Evolutionary conservation across 2,888 invertebrate species (phyloP), one percentile per base, ranked within the genome.

Genomic region (Cerastis rubricosa): DNA sequence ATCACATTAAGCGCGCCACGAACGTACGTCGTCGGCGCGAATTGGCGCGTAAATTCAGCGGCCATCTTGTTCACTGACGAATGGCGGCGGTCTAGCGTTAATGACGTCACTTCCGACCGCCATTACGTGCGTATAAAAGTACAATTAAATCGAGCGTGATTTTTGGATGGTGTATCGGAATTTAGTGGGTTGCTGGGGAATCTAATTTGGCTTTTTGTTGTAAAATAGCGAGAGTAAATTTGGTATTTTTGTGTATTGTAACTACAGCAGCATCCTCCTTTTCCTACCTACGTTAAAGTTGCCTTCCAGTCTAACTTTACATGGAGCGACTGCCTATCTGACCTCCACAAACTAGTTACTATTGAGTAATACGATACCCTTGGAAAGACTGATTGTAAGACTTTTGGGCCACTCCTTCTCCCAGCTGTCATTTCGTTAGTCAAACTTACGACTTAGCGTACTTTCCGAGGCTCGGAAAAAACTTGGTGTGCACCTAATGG

Each of bases 11-110:
- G 65, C 65, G 78, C 71, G 57, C 65, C 66, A 66, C 72, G 61
- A 61, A 65, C 74, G 81, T 89, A 88, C 89, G 88, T 85, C 86
- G 89, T 85, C 85, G 89, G 90, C 88, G 90, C 83, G 90, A 91
- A 93, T 93, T 92, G 92, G 89, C 92, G 92, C 91, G 93, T 92
- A 90, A 92, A 92, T 87, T 87, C 82, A 89, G 83, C 91, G 85
- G 92, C 93, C 94, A 93, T 93, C 91, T 93, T 93, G 93, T 88
- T 71, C 82, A 72, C 88, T 92, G 92, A 93, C 90, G 89, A 86
- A 93, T 92, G 89, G 89, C 88, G 90, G 86, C 82, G 89, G 90
- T 88, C 87, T 89, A 86, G 88, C 84, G 88, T 78, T 90, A 90
- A 91, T 90, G 90, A 91, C 90, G 89, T 87, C 91, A 90, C 91